These are phyloP conservation scores for Physella acuta DNA, from an alignment of 1,140 invertebrate genomes.

Conservation along the genomic window DNA sequence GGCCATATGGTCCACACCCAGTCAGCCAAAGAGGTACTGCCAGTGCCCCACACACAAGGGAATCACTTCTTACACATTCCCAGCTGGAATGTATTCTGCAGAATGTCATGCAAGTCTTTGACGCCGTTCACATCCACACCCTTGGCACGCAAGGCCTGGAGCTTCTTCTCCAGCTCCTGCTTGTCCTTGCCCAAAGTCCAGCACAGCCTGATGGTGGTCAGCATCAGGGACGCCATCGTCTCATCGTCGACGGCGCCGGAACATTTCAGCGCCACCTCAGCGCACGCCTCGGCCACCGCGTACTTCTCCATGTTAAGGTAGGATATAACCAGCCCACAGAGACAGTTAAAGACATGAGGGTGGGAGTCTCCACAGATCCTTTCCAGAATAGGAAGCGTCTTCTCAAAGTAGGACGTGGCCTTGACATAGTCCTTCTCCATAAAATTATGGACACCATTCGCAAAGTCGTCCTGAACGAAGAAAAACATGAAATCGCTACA, in stretches of 20 bases:
- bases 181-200: slow-evolving; percentile 63
- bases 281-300: slow-evolving; percentile 69
- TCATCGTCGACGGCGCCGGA: slow-evolving; percentile 65
- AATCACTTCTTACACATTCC: no score
- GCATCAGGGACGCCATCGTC: slow-evolving; percentile 72
- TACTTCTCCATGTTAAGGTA: slow-evolving; percentile 63
- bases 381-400: slow-evolving; percentile 72
- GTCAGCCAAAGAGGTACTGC: no score
- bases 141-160: slow-evolving; percentile 71
- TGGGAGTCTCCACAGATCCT: slow-evolving; percentile 74
- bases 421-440: slow-evolving; percentile 67
- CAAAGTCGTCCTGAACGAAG: slow-evolving; percentile 70
- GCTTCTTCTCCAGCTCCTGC: slow-evolving; percentile 57
- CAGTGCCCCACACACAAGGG: no score
- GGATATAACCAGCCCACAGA: slow-evolving; percentile 73
- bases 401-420: slow-evolving; percentile 70
- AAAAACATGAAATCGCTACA: slow-evolving; percentile 69
- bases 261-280: slow-evolving; percentile 67
- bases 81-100: neutral
- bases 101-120: slow-evolving; percentile 23
- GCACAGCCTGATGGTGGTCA: slow-evolving; percentile 70
- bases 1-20: no score
- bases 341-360: slow-evolving; percentile 67
- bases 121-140: slow-evolving; percentile 20
- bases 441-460: slow-evolving; percentile 67